A percentile compares a stretch with the other conserved stretches of the same genome.
Conservation (phyloP, 2,888 invertebrate genomes). For the Ditylenchus weischeri region DNA sequence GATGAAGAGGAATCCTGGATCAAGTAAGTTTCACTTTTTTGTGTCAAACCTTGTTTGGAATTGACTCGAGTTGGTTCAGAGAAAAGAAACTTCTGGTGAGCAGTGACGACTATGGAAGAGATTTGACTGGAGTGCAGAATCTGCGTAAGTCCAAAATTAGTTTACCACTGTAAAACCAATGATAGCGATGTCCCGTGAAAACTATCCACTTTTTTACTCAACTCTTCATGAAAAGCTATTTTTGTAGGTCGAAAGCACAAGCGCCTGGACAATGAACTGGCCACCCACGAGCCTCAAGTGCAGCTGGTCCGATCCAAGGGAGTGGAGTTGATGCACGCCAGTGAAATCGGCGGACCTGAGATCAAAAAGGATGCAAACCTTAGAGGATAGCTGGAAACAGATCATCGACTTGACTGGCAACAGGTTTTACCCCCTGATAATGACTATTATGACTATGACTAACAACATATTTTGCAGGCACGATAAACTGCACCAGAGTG, state of each 20-base stretch:
- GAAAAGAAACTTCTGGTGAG: constrained; percentile 95
- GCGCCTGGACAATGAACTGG: constrained; percentile 92
- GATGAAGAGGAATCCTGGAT: constrained; percentile 99
- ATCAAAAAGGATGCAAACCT: constrained; percentile 66
- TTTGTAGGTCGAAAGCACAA: constrained; percentile 84
- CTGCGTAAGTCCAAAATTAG: constrained; percentile 67
- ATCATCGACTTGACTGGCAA: constrained; percentile 62
- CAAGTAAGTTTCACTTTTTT: constrained; percentile 60
- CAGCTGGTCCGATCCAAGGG: constrained; percentile 53
- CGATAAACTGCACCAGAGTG: constrained; percentile 90
- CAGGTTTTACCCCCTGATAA: constrained; percentile 20
- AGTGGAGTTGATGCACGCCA: constrained; percentile 48
- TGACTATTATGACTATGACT: constrained; percentile 9
- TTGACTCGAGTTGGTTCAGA: constrained; percentile 28
- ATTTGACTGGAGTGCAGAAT: constrained; percentile 95
- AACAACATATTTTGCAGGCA: constrained; percentile 65
- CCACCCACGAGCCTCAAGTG: constrained; percentile 87
- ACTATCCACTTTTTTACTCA: no score
- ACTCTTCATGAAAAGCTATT: no score
- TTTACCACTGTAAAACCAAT: no score
- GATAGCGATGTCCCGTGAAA: no score
- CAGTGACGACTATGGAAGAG: constrained; percentile 95
- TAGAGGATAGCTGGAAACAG: constrained; percentile 90
- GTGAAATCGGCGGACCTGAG: constrained; percentile 46
- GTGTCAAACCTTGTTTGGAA: not conserved